phyloP scores from a whole-genome alignment of 2,888 invertebrate species.

The Agelastica alni region DNA sequence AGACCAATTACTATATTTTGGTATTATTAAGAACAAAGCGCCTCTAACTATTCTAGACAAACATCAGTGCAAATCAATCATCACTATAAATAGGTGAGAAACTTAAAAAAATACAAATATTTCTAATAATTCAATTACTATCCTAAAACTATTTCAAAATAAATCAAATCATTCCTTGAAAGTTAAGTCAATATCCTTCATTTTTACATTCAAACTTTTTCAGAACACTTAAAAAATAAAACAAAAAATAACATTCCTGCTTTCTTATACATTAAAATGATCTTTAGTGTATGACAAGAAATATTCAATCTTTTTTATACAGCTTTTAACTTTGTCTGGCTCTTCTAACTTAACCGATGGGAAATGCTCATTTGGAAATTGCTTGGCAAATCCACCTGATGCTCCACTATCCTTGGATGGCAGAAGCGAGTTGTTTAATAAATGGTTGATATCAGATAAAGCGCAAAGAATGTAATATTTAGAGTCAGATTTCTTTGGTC shows the following conservation, averaged over 20 bases:
- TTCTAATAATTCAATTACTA: too few species aligned
- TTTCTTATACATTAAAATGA: constrained; percentile 21
- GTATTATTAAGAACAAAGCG: too few species aligned
- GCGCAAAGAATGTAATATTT: constrained; percentile 66
- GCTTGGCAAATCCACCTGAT: constrained; percentile 58
- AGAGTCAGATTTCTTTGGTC: constrained; percentile 62
- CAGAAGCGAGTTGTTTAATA: constrained; percentile 58
- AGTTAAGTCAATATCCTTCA: too few species aligned
- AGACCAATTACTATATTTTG: too few species aligned
- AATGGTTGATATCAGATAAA: constrained; percentile 67
- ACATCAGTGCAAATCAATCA: too few species aligned
- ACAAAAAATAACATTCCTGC: neutral
- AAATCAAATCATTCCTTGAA: too few species aligned
- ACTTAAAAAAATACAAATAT: too few species aligned
- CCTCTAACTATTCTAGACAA: too few species aligned
- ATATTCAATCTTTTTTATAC: constrained; percentile 72
- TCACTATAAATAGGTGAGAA: too few species aligned
- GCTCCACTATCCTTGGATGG: constrained; percentile 45
- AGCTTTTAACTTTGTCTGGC: constrained; percentile 60
- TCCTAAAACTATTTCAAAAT: too few species aligned
- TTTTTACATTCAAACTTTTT: too few species aligned
- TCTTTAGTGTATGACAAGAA: constrained; percentile 68
- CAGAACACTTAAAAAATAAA: too few species aligned
- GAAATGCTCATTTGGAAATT: constrained; percentile 61
- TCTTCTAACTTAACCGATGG: constrained; percentile 60